phyloP scores from a whole-genome alignment of 1,140 invertebrate genomes.

The Listronotus oregonensis region DNA sequence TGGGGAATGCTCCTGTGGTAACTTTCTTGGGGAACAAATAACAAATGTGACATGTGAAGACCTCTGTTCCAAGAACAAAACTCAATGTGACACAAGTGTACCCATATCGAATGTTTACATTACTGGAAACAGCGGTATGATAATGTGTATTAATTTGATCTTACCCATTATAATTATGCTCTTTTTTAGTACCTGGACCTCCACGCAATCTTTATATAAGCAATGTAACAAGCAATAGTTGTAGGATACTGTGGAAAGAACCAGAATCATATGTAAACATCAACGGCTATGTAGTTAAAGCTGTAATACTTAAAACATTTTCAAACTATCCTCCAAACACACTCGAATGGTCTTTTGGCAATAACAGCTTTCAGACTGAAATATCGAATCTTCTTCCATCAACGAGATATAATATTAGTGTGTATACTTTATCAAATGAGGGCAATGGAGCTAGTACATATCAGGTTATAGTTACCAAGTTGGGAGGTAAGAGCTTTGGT shows the following conservation, averaged over 20 bases:
- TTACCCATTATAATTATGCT: neutral
- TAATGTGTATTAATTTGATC: neutral
- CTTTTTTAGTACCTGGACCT: constrained; percentile 46
- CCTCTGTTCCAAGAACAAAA: constrained; percentile 37
- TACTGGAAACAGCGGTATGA: constrained; percentile 47
- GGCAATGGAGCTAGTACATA: constrained; percentile 38
- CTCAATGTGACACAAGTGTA: constrained; percentile 1
- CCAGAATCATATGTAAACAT: constrained; percentile 49
- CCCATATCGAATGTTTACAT: constrained; percentile 42
- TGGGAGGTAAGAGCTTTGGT: constrained; percentile 44
- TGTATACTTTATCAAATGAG: constrained; percentile 41
- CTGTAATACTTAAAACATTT: constrained; percentile 46
- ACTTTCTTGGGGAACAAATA: constrained; percentile 47
- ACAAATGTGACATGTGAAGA: constrained; percentile 38
- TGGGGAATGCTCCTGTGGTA: constrained; percentile 46
- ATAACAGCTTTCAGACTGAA: constrained; percentile 47
- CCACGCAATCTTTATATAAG: constrained; percentile 45
- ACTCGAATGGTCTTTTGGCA: constrained; percentile 44
- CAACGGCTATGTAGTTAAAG: constrained; percentile 45
- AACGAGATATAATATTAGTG: constrained; percentile 49
- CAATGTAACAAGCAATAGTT: constrained; percentile 47
- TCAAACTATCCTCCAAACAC: constrained; percentile 39
- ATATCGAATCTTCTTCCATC: constrained; percentile 45
- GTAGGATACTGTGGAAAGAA: constrained; percentile 45
- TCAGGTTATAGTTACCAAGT: constrained; percentile 45